A percentile compares a stretch with the other conserved stretches of the same genome.
Conservation (phyloP, 1,140 invertebrate species). For the Tetramorium simillimum region DNA sequence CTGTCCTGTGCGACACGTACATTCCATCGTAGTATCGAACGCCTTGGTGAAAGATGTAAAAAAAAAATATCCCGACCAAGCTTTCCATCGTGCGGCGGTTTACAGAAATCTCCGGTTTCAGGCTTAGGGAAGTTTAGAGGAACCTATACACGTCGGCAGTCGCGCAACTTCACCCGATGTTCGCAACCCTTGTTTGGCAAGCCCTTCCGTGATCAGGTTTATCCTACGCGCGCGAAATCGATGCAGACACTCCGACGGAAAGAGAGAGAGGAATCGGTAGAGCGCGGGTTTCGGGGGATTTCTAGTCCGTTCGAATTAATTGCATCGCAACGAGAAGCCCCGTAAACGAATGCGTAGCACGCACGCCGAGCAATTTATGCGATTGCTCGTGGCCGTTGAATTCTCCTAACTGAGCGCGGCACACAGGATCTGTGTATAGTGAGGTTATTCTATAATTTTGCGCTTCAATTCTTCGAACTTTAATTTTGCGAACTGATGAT, state of each 20-base stretch:
- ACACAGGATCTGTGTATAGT: not conserved
- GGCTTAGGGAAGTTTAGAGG: conserved; percentile 14
- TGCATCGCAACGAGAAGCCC: conserved; percentile 66
- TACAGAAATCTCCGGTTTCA: conserved; percentile 45
- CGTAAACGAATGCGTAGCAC: conserved; percentile 69
- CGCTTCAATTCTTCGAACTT: not conserved
- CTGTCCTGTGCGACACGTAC: not conserved
- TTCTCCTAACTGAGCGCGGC: conserved; percentile 18
- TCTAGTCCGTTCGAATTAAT: conserved; percentile 65
- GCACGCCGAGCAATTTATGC: conserved; percentile 65
- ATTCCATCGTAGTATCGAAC: not conserved
- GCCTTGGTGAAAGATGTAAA: not conserved
- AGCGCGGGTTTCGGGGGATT: not conserved
- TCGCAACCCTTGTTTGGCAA: conserved; percentile 69
- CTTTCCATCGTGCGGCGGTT: conserved; percentile 19
- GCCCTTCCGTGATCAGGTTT: conserved; percentile 69
- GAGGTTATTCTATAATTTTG: not conserved
- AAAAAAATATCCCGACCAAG: not conserved
- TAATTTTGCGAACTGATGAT: not conserved
- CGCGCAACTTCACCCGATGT: conserved; percentile 51
- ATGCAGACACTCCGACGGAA: conserved; percentile 54
- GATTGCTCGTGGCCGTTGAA: conserved; percentile 50
- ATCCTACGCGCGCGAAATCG: conserved; percentile 58
- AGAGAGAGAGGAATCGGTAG: not conserved
- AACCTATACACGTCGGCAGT: conserved; percentile 31